Percentiles rank a stretch among this genome's conserved stretches.
Evolutionary conservation across 2,797 vertebrate species (phyloP).

Genomic region (Argentina silus): DNA sequence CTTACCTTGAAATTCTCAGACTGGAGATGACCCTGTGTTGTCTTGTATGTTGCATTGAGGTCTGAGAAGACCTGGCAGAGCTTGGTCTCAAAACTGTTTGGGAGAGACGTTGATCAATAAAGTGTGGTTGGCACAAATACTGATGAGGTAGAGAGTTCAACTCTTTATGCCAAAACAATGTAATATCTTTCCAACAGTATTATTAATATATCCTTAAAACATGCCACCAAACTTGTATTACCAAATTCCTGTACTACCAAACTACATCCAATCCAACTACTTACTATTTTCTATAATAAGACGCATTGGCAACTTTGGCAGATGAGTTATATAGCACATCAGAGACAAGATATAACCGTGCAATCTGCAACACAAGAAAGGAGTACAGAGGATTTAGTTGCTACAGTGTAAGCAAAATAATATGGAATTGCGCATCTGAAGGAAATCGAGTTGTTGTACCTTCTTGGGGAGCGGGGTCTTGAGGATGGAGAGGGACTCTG

Average conservation of each 20-base stretch:
- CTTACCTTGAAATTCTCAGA: constrained; percentile 97
- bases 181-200: constrained; percentile 7
- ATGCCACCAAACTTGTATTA: too few species aligned
- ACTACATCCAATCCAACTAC: constrained; percentile 54
- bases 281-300: constrained; percentile 99
- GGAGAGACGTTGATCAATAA: neutral
- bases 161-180: neutral
- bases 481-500: constrained; percentile 95
- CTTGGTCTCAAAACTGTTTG: constrained; percentile 93
- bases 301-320: constrained; percentile 98
- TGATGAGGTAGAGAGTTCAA: too few species aligned
- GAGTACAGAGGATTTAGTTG: neutral
- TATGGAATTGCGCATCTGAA: too few species aligned
- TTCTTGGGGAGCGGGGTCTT: constrained; percentile 99
- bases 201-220: too few species aligned
- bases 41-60: constrained; percentile 95
- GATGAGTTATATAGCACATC: constrained; percentile 99
- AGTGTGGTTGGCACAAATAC: too few species aligned
- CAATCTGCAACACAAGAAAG: constrained; percentile 83
- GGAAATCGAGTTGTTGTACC: constrained; percentile 62
- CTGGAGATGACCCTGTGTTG: constrained; percentile 98
- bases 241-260: too few species aligned
- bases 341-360: constrained; percentile 95
- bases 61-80: constrained; percentile 97
- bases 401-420: too few species aligned